Conservation (phyloP, 1,140 invertebrate genomes). For the Saccostrea glomerata region DNA sequence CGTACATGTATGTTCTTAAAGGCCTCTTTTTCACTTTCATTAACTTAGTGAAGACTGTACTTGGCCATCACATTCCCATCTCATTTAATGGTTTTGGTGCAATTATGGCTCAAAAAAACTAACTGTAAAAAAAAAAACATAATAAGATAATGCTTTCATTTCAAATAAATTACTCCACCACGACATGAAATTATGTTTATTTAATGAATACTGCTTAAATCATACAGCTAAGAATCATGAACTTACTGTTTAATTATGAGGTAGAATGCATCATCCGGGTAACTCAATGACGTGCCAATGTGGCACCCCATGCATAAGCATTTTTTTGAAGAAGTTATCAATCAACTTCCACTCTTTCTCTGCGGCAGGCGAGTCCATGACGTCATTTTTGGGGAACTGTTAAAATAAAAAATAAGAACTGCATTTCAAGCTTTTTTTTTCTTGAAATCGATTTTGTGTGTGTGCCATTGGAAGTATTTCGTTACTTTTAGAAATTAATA, state of each 20-base stretch:
- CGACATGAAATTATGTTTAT: too few species aligned
- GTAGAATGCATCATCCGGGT: constrained; percentile 38
- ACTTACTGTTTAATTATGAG: background rate
- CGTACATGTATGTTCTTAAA: background rate
- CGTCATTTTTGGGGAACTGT: constrained; percentile 24
- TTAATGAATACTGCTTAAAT: too few species aligned
- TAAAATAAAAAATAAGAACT: too few species aligned
- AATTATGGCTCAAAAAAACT: background rate
- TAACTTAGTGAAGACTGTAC: background rate
- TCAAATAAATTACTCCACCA: too few species aligned
- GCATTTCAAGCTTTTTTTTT: too few species aligned
- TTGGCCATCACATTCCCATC: background rate
- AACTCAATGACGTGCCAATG: constrained; percentile 44
- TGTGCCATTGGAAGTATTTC: too few species aligned
- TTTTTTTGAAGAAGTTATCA: constrained; percentile 35
- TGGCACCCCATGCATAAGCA: constrained; percentile 36
- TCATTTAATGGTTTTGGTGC: background rate
- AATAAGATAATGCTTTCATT: too few species aligned
- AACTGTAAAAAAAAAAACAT: background rate
- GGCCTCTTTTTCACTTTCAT: background rate
- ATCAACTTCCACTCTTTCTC: constrained; percentile 37
- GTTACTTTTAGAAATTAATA: too few species aligned
- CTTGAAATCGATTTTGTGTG: too few species aligned
- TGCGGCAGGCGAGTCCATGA: background rate
- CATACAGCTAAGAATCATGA: background rate